phyloP scores from a whole-genome alignment of 2,113 vertebrate species.

The Sialia sialis region DNA sequence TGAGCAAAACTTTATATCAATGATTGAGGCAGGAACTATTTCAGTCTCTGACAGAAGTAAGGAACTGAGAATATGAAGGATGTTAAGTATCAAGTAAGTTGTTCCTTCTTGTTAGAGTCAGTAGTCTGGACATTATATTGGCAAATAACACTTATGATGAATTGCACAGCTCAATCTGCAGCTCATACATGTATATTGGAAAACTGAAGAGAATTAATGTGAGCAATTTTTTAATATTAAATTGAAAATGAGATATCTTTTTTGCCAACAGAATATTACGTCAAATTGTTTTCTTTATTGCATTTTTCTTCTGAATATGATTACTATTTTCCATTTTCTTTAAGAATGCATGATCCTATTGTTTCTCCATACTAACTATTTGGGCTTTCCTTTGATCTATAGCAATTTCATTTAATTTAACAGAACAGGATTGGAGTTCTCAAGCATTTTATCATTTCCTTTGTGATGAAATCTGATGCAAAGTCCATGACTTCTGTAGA shows the following conservation, averaged over 20 bases:
- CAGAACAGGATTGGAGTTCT: slow-evolving; percentile 41
- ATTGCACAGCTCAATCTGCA: slow-evolving; percentile 59
- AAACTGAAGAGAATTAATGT: slow-evolving; percentile 64
- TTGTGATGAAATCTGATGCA: slow-evolving; percentile 53
- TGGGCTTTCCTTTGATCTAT: slow-evolving; percentile 44
- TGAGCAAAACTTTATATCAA: neutral
- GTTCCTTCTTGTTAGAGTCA: slow-evolving; percentile 48
- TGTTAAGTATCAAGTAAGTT: slow-evolving; percentile 48
- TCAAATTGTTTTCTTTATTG: slow-evolving; percentile 62
- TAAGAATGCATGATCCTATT: slow-evolving; percentile 44
- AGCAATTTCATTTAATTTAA: slow-evolving; percentile 56
- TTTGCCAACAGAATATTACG: slow-evolving; percentile 60
- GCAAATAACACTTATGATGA: slow-evolving; percentile 62
- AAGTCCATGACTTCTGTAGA: slow-evolving; percentile 38
- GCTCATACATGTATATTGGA: slow-evolving; percentile 69
- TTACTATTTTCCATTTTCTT: slow-evolving; percentile 60
- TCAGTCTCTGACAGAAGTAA: neutral
- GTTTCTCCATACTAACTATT: slow-evolving; percentile 28
- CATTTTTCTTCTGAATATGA: slow-evolving; percentile 61
- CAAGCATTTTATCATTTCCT: slow-evolving; percentile 52
- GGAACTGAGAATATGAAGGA: neutral
- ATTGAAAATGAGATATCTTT: slow-evolving; percentile 67
- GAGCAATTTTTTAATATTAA: slow-evolving; percentile 67
- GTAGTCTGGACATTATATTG: slow-evolving; percentile 47
- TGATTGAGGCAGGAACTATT: neutral